These are phyloP conservation scores for Neolamprologus toae DNA, from an alignment of 2,113 vertebrate genomes.

Conservation along the genomic window DNA sequence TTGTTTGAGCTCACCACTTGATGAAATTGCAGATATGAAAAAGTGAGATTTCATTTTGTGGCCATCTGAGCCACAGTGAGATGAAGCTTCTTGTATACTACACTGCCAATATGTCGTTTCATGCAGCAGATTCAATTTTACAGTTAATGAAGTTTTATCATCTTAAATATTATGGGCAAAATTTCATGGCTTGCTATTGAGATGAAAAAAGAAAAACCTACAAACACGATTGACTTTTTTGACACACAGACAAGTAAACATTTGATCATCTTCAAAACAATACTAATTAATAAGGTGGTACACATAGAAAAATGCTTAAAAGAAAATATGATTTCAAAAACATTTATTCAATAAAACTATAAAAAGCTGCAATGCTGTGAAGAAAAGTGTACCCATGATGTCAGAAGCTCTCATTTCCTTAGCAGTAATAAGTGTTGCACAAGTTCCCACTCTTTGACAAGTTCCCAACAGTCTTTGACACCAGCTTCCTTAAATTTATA, in stretches of 20 bases:
- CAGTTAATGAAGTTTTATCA: background rate
- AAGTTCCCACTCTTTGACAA: background rate
- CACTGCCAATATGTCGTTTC: fast-evolving
- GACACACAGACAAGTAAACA: background rate
- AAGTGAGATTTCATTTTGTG: background rate
- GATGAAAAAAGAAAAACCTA: background rate
- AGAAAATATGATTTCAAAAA: background rate
- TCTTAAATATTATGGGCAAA: background rate
- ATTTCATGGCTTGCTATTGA: background rate
- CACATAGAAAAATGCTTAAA: background rate
- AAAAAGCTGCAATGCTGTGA: background rate
- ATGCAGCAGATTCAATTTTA: background rate
- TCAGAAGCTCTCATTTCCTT: background rate
- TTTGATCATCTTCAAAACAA: background rate
- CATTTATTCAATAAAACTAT: background rate
- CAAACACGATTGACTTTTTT: background rate
- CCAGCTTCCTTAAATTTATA: background rate
- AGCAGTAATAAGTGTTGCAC: background rate
- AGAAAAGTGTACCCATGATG: background rate
- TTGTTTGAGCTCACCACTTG: background rate
- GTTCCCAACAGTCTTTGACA: background rate
- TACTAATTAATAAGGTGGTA: background rate
- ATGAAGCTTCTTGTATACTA: background rate
- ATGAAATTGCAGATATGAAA: background rate
- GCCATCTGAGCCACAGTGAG: background rate